Percentiles rank a stretch among this genome's conserved stretches.
These are phyloP conservation scores for Cotesia chilonis DNA, from an alignment of 1,140 invertebrate species.

Conservation along the genomic window DNA sequence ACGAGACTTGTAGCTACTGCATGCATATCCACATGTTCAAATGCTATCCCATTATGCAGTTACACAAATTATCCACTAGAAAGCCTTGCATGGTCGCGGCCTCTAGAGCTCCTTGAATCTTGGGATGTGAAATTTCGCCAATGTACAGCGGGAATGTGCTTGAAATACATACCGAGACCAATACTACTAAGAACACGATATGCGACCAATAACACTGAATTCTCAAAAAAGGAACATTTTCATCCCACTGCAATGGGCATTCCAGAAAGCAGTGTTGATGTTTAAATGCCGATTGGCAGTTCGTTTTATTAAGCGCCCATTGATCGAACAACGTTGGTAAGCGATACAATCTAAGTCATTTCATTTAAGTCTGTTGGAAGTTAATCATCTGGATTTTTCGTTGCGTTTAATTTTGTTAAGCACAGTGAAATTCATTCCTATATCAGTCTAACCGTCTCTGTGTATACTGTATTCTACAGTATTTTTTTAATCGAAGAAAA, in stretches of 20 bases:
- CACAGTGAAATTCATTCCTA: slow-evolving; percentile 71
- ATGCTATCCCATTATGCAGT: slow-evolving; percentile 73
- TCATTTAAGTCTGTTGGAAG: slow-evolving; percentile 68
- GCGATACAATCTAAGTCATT: slow-evolving; percentile 72
- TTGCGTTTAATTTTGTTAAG: slow-evolving; percentile 59
- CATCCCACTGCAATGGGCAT: slow-evolving; percentile 72
- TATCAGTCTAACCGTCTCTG: slow-evolving; percentile 52
- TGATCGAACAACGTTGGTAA: slow-evolving; percentile 64
- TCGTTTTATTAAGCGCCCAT: slow-evolving; percentile 57
- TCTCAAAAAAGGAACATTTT: slow-evolving; percentile 69
- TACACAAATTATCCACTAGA: slow-evolving; percentile 72
- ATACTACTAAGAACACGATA: slow-evolving; percentile 67
- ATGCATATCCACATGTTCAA: slow-evolving; percentile 63
- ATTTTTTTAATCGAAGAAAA: background rate
- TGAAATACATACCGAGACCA: slow-evolving; percentile 72
- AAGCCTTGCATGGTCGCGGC: slow-evolving; percentile 63
- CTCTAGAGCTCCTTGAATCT: slow-evolving; percentile 73
- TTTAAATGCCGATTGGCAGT: slow-evolving; percentile 70
- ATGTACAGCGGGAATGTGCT: slow-evolving; percentile 73
- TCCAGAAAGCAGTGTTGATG: slow-evolving; percentile 69
- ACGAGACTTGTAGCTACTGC: slow-evolving; percentile 69
- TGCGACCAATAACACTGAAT: slow-evolving; percentile 44
- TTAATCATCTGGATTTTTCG: slow-evolving; percentile 55
- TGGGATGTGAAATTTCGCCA: slow-evolving; percentile 71
- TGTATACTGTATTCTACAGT: slow-evolving; percentile 54